Evolutionary conservation across 2,113 vertebrate genomes (phyloP), one percentile per base, ranked within the genome.

Genomic region (Platysternon megacephalum): DNA sequence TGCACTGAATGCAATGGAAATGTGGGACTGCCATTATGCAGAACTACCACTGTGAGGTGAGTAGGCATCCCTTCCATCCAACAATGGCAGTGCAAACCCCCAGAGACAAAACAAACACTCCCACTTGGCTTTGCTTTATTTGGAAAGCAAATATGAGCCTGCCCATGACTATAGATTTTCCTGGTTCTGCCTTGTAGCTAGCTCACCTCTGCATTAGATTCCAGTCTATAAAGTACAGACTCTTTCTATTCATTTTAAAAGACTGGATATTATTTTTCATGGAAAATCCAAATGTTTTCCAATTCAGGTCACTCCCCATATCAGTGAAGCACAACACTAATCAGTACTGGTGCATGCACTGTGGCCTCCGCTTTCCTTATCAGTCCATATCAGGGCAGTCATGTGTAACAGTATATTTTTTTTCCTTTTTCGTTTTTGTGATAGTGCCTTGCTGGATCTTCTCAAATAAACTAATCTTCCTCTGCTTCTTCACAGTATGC

Each of bases 1-100:
- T 84, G 35, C 89, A 89, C 79, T 16, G 52, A 55, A 85, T 87
- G 58, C 74, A 82, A 76, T 58, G 82, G 82, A 96, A 83, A 88
- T 5, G 24, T n/a, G 39, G 68, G 46, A 44, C 55, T 22, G 68
- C 58, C 12, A 72, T 49, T 76, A 76, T 35, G 22, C 65, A 82
- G 55, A 35, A n/a, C 44, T 46, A 72, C 32, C 29, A 65, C 79
- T 72, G 80, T 42, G 58, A 83, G 86, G 29, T 0, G 0, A 79
- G 84, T 32, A 26, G 8, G 51, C 82, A 53, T 42, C 79, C 26
- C 24, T 84, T 88, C 79, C 84, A 81, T 42, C 22, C 84, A 53
- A 76, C 4, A 0, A 90, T 2, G 10, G 86, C 65, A 91, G 44
- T 0, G 1, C 0, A 0, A 84, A 76, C 39, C 22, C 42, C 22